Evolutionary conservation across 2,888 invertebrate species (phyloP), one percentile per base, ranked within the genome.

Genomic region (Lithophane semibrunnea): DNA sequence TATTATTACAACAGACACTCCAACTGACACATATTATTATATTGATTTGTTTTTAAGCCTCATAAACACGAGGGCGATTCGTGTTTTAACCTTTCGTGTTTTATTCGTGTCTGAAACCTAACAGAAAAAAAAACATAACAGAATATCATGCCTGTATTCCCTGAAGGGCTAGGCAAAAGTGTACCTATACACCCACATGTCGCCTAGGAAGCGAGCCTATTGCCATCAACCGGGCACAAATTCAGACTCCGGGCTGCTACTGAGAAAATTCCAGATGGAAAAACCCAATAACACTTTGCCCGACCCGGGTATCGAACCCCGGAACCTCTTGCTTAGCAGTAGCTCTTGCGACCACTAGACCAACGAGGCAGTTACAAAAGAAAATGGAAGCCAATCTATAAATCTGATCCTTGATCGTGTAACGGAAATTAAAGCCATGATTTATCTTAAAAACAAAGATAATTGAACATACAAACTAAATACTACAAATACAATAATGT

Each of bases 401-500:
- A 24, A 58, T 7, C 13, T 7, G 7, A 24, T 58, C 16, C 9
- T 60, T 18, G 9, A 60, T 18, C 9, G 29, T 29, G 16, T 29
- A 29, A 18, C 9, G 37, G 18, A 60, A 60, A 60, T 18, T 18
- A 37, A 60, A 29, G 16, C 16, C 16, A 18, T 0, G 8, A 29
- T 29, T 7, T 58, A 16, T 58, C 13, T n/a, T 21, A 1, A 58
- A 58, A 3, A 60, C 16, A 60, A 60, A 29, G 3, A 29, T 21
- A 67, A 67, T 56, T 47, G 24, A n/a, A 65, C 37, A n/a, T 58
- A 54, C 24, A 58, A 56, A 72, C 58, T 58, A 61, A 75, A 75
- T 56, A 21, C 13, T 61, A 68, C 44, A 73, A 79, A 69, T 56
- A 82, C 58, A 73, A 79, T 68, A 73, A 87, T 64, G 42, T 80